Base-by-base conservation (phyloP, 1,140 invertebrate genomes). In the Drosophila equinoxialis region DNA sequence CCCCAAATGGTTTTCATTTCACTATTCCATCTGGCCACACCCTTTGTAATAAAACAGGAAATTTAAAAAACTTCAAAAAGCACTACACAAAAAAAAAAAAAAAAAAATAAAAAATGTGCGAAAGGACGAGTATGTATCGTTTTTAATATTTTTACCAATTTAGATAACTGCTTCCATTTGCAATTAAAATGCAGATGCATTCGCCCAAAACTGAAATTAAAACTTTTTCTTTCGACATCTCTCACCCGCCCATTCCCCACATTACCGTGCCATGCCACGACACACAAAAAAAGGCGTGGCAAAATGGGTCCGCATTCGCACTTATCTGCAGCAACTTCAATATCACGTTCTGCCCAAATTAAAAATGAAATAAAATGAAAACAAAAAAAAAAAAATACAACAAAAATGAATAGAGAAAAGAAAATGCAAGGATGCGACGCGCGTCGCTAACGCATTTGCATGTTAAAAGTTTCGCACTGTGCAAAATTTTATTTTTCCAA, bases 91-190 rank as follows among this genome's bases (percentile, higher is more conserved):
- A 42, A 5, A 4, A 42, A 17, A 48, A 48, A 0, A 30, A 30
- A 30, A 69, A 42, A 68, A 71, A 33, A 6, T 1, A 30, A 1
- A 17, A 42, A n/a, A n/a, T 17, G 17, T 17, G n/a, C 17, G 17
- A 66, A 60, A 51, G 17, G 17, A 23, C 33, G 37, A 48, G 35
- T 77, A 77, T 83, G 84, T 79, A 75, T 89, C 81, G 84, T 78
- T 87, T 59, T 83, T 90, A 86, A 90, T 90, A 87, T 90, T 83
- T 90, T 90, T 77, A 83, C 82, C 87, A 90, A 90, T 90, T 90
- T 90, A 90, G 87, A 90, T 90, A 90, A 90, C 87, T 86, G 87
- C 83, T 90, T 90, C 87, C 87, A 90, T 90, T 90, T 90, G 87
- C 87, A 90, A 90, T 90, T 90, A 90, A 90, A 90, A 87, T 90